phyloP scores from a whole-genome alignment of 2,888 invertebrate species.

The Eupithecia exiguata region DNA sequence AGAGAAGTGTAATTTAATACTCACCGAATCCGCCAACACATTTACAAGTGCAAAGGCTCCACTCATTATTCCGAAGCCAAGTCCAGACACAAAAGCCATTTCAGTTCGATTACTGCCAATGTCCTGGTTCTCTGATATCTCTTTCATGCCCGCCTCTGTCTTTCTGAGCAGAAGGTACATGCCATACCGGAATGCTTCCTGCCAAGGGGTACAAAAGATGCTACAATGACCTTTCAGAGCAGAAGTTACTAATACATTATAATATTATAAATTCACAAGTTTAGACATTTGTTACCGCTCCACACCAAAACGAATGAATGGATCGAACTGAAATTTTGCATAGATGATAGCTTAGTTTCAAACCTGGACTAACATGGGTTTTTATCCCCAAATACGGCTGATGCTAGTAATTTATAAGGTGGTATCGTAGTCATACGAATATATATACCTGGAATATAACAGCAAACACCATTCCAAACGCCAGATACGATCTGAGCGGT shows the following conservation, averaged over 20 bases:
- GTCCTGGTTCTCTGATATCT: constrained; percentile 91
- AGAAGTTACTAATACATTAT: background rate
- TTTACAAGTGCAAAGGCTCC: constrained; percentile 97
- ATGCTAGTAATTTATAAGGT: background rate
- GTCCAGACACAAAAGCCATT: constrained; percentile 97
- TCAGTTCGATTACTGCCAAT: constrained; percentile 95
- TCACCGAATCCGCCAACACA: constrained; percentile 94
- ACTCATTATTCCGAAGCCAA: constrained; percentile 98
- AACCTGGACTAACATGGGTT: background rate
- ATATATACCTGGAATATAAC: constrained; percentile 79
- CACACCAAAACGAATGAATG: background rate
- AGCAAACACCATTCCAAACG: constrained; percentile 92
- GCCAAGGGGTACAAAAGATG: constrained; percentile 56
- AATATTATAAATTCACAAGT: background rate
- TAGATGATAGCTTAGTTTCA: background rate
- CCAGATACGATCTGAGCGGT: constrained; percentile 86
- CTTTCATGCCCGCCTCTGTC: constrained; percentile 95
- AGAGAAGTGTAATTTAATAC: constrained; percentile 45
- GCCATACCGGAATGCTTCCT: constrained; percentile 94
- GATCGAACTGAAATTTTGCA: background rate
- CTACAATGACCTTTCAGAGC: background rate
- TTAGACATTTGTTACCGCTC: background rate
- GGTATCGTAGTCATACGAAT: background rate
- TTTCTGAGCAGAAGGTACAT: constrained; percentile 91
- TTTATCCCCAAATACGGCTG: background rate